Evolutionary conservation across 2,797 vertebrate species (phyloP), one percentile per base, ranked within the genome.

Genomic region (Dromococcyx pavoninus): DNA sequence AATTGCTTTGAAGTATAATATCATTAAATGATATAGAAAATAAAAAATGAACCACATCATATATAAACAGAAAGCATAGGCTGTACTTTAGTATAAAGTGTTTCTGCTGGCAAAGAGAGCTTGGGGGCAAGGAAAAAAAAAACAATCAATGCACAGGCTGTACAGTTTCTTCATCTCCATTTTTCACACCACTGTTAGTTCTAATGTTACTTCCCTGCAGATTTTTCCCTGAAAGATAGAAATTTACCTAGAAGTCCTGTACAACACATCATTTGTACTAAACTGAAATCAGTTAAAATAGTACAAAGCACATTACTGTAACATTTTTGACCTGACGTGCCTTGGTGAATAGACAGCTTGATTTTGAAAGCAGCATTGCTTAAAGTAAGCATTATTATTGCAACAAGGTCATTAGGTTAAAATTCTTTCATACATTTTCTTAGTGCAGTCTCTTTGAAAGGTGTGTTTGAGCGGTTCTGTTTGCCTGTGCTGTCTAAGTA

Each of bases 151-250:
- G 56, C 43, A n/a, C n/a, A 85, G 67, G 30, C 95, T 61, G 46
- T 91, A 46, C 32, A 57, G 73, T 85, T 93, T 82, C 86, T 96
- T 30, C 78, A 83, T 96, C 78, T 95, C 92, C 14, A 79, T 97
- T 97, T 95, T 96, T 95, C 78, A 92, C n/a, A 85, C 71, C 65
- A 27, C 60, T 94, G 74, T 93, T 85, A 75, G 30, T 82, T 96
- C 86, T 94, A 61, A 91, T 90, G 80, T 91, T 97, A 32, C 93
- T 96, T 96, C 90, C 89, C 90, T 86, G 25, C 85, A 91, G 90
- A 89, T 24, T 48, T 48, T 48, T 48, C 46, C 93, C 85, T 65
- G 60, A 91, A 96, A 96, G 82, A 91, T 89, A 86, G 96, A 96
- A 77, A 75, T 60, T 60, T 93, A 89, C 84, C 84, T 90, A 77